Conservation (phyloP, 2,113 vertebrate genomes). For the Centropristis striata region DNA sequence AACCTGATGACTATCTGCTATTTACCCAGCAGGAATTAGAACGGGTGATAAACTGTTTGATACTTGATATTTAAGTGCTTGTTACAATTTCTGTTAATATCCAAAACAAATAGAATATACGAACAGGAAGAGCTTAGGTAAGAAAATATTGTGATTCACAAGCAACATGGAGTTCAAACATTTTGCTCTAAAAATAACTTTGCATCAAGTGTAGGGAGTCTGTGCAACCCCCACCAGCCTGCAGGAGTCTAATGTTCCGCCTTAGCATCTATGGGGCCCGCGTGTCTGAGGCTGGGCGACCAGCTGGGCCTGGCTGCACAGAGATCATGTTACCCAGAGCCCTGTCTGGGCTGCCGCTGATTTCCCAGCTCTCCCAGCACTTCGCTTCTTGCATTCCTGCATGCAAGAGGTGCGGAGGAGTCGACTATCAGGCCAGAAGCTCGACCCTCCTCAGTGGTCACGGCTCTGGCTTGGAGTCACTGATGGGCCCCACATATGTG, state of each 20-base stretch:
- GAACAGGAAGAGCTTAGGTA: not conserved
- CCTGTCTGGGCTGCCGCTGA: conserved; percentile 49
- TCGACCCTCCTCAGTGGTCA: not conserved
- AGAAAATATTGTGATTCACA: conserved; percentile 50
- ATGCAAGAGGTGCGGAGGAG: conserved; percentile 41
- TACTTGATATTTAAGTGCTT: conserved; percentile 23
- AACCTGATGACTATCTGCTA: conserved; percentile 9
- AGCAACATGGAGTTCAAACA: conserved; percentile 63
- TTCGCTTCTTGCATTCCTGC: conserved; percentile 45
- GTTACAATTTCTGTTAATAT: not conserved
- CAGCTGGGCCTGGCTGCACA: conserved; percentile 63
- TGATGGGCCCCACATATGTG: conserved; percentile 36
- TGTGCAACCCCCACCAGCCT: conserved; percentile 25
- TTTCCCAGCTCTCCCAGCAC: conserved; percentile 55
- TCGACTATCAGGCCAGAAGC: conserved; percentile 6
- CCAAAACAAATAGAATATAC: not conserved
- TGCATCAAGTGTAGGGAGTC: conserved; percentile 43
- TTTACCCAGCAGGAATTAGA: not conserved
- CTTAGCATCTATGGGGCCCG: conserved; percentile 60
- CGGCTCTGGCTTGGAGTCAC: conserved; percentile 27
- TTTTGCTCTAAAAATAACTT: conserved; percentile 80
- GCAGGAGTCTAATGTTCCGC: conserved; percentile 47
- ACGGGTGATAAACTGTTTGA: conserved; percentile 7
- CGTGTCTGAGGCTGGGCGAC: conserved; percentile 51
- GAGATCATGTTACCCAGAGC: conserved; percentile 68